Evolutionary conservation across 2,888 invertebrate genomes (phyloP).

Genomic region (Acanthoscelides obtectus): DNA sequence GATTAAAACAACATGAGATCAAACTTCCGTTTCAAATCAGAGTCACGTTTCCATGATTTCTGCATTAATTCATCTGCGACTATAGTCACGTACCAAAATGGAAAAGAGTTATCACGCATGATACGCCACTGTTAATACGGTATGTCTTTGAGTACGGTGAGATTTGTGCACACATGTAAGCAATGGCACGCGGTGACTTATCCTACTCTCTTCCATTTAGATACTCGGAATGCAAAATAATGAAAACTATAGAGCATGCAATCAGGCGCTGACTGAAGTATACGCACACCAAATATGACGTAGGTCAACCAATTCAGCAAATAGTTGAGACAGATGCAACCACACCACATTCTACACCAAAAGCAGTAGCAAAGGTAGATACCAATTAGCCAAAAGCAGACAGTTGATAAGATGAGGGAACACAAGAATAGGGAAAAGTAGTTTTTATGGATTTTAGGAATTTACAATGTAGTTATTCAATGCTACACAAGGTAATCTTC

Average conservation of each 20-base stretch:
- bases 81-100: too few species aligned
- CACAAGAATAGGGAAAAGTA: neutral
- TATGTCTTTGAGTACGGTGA: too few species aligned
- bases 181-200: too few species aligned
- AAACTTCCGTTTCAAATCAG: neutral
- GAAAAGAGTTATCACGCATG: too few species aligned
- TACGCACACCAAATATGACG: conserved; percentile 23
- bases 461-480: neutral
- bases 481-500: neutral
- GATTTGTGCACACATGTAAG: too few species aligned
- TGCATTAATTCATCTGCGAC: neutral
- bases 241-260: conserved; percentile 29
- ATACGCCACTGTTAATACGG: too few species aligned
- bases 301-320: neutral
- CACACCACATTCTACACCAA: neutral
- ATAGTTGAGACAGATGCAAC: neutral
- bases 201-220: too few species aligned
- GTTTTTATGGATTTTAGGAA: neutral
- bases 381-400: neutral
- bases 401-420: neutral
- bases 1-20: neutral
- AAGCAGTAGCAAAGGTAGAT: neutral
- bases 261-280: conserved; percentile 44
- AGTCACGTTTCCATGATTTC: neutral
- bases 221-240: too few species aligned